Evolutionary conservation across 2,797 vertebrate species (phyloP).

Genomic region (Parotocinclus haroldoi): DNA sequence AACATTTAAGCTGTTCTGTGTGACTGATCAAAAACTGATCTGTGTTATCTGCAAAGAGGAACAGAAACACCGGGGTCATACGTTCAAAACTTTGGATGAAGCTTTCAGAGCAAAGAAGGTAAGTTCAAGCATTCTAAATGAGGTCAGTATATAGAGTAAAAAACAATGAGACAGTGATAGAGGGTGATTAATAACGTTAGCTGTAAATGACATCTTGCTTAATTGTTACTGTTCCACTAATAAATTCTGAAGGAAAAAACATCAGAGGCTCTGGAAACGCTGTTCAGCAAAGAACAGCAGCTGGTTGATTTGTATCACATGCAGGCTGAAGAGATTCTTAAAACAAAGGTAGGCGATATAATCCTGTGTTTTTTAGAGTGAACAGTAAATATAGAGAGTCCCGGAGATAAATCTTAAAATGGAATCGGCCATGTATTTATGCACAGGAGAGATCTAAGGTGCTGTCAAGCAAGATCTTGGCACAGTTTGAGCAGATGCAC

Average conservation of each 20-base stretch:
- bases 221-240: not conserved
- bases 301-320: conserved; percentile 19
- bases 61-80: conserved; percentile 53
- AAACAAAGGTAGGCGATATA: conserved; percentile 25
- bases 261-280: conserved; percentile 8
- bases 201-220: not conserved
- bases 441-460: conserved; percentile 19
- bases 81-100: conserved; percentile 54
- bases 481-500: conserved; percentile 42
- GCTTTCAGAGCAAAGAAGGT: conserved; percentile 46
- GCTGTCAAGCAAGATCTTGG: conserved; percentile 26
- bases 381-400: not conserved
- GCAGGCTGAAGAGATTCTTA: conserved; percentile 28
- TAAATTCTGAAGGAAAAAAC: conserved; percentile 3
- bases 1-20: conserved; percentile 37
- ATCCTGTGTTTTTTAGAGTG: not conserved
- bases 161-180: no score
- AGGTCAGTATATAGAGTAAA: no score
- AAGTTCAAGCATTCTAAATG: not conserved
- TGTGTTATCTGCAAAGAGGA: conserved; percentile 57
- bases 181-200: no score
- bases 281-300: conserved; percentile 9
- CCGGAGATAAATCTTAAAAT: no score
- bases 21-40: conserved; percentile 41
- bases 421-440: no score